Conservation (phyloP, 2,888 invertebrate genomes). For the Psococerastis gibbosa region DNA sequence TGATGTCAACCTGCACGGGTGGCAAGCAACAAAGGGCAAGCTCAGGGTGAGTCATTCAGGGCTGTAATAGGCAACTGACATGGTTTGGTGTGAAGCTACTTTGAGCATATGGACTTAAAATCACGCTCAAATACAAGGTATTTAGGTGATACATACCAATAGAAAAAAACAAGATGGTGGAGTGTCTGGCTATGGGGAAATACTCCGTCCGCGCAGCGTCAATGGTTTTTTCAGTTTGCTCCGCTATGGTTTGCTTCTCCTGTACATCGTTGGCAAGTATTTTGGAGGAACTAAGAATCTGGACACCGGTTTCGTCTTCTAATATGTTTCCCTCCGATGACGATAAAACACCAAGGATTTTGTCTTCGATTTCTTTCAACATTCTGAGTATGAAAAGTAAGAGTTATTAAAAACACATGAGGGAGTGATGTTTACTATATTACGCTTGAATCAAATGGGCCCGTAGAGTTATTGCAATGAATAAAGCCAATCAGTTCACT, state of each 20-base stretch:
- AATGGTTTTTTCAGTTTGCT: constrained; percentile 77
- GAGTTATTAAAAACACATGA: no score
- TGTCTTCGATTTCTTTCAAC: constrained; percentile 75
- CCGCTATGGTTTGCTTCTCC: constrained; percentile 74
- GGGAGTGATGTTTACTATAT: no score
- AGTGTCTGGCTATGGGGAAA: constrained; percentile 76
- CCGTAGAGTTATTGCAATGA: no score
- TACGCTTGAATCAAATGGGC: no score
- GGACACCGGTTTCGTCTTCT: constrained; percentile 83
- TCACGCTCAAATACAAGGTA: not conserved
- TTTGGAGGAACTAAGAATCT: constrained; percentile 78
- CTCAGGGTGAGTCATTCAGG: no score
- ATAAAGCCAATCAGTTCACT: no score
- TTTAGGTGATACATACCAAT: constrained; percentile 45
- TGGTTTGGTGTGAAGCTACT: no score
- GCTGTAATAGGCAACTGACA: no score
- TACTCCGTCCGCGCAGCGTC: constrained; percentile 70
- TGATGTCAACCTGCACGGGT: no score
- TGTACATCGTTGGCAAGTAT: constrained; percentile 76
- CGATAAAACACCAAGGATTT: constrained; percentile 63
- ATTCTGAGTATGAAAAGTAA: constrained; percentile 27
- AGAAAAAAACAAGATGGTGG: constrained; percentile 79
- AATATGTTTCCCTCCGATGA: constrained; percentile 58
- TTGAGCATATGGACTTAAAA: no score
- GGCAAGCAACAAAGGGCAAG: no score